Evolutionary conservation across 2,888 invertebrate genomes (phyloP), one percentile per base, ranked within the genome.

Genomic region (Lycaena phlaeas): DNA sequence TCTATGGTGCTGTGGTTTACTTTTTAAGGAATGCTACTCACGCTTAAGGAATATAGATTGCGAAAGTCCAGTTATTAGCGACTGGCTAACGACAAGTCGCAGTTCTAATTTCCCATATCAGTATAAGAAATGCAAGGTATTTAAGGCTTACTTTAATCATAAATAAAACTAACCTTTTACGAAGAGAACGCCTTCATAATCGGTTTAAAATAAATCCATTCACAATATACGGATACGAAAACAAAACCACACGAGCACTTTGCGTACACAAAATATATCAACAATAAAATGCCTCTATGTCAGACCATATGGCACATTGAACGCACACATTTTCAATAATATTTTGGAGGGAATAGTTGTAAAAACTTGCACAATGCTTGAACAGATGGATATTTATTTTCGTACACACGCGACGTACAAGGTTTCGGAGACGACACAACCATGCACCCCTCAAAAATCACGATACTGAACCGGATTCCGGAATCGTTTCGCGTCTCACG

Each of bases 311-410:
- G 46, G 46, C 29, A 43, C 56, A 54, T 59, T 54, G 54, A 62
- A 56, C 68, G 61, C 65, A 63, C 68, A 69, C 73, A 73, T 66
- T 61, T 71, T 64, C 48, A 52, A 44, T 52, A 52, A 55, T 53
- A 56, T 60, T 65, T 70, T 68, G 57, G 46, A 52, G 63, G 59
- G 60, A 66, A 70, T 65, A 68, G 68, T 68, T 70, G 68, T 67
- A 66, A 74, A 54, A 56, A 78, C 75, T 70, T 68, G 66, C 76
- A 77, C 74, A 74, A 73, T 79, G 75, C 75, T 75, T 74, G 64
- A 71, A 78, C 82, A 81, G 79, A 76, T 81, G 81, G 69, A 60
- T 66, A 69, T 75, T 73, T 79, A 77, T 77, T 81, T 77, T 74
- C 64, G 73, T 73, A 67, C 65, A 68, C 78, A 69, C 76, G 72